These are phyloP conservation scores for Drosophila orena DNA, from an alignment of 1,140 invertebrate species.

Conservation along the genomic window DNA sequence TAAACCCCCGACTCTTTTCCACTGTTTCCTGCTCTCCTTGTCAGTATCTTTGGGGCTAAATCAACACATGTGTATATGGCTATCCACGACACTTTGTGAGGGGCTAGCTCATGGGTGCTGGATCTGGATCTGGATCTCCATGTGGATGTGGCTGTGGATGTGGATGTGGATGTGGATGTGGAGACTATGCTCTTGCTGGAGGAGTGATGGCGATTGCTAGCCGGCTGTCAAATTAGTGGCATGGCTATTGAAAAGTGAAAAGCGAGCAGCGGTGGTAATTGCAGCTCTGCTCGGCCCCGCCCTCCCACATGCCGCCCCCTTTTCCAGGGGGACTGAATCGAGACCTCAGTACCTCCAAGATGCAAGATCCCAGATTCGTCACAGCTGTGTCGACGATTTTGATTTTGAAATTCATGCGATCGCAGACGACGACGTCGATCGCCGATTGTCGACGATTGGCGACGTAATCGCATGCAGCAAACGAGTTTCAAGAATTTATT, in stretches of 20 bases:
- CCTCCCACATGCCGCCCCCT: slow-evolving; percentile 45
- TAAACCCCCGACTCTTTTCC: neutral
- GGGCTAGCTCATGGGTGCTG: neutral
- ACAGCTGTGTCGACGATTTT: slow-evolving; percentile 69
- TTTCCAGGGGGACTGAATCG: neutral
- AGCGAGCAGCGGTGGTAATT: slow-evolving; percentile 57
- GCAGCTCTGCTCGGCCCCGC: slow-evolving; percentile 48
- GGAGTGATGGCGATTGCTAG: slow-evolving; percentile 74
- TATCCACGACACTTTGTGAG: slow-evolving; percentile 71
- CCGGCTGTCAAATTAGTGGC: slow-evolving; percentile 79
- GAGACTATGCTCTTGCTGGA: slow-evolving; percentile 6
- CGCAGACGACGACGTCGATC: slow-evolving; percentile 31
- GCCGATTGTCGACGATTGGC: slow-evolving; percentile 43
- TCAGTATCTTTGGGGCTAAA: slow-evolving; percentile 2
- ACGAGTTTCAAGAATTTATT: slow-evolving; percentile 81
- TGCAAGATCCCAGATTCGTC: slow-evolving; percentile 61
- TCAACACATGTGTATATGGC: slow-evolving; percentile 50
- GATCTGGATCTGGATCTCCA: neutral
- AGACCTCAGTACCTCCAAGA: neutral
- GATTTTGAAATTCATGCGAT: slow-evolving; percentile 79
- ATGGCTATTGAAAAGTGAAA: slow-evolving; percentile 79
- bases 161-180: slow-evolving; percentile 5
- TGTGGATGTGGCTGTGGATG: slow-evolving; percentile 4
- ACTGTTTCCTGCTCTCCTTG: neutral
- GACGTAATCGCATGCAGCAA: slow-evolving; percentile 80